These are phyloP conservation scores for Catocala sponsa DNA, from an alignment of 2,888 invertebrate genomes.

Conservation along the genomic window DNA sequence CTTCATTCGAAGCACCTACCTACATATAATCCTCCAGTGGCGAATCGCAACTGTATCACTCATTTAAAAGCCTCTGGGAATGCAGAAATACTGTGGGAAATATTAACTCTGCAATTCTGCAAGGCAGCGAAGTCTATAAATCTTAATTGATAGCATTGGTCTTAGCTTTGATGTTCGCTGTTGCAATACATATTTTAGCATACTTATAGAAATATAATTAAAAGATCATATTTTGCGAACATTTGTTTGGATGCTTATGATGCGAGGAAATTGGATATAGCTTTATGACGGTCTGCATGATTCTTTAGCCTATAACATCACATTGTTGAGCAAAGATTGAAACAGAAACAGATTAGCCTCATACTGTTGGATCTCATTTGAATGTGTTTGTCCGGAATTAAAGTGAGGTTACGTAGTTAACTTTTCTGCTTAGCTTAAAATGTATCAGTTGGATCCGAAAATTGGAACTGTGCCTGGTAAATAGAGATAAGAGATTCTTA, in stretches of 20 bases:
- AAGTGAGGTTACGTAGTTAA: constrained; percentile 1
- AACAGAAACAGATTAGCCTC: background rate
- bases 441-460: background rate
- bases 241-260: no score
- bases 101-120: constrained; percentile 63
- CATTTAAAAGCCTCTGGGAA: constrained; percentile 54
- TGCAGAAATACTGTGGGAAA: constrained; percentile 54
- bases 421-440: constrained; percentile 10
- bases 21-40: constrained; percentile 35
- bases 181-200: background rate
- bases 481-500: background rate
- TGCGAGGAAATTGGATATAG: no score
- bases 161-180: constrained; percentile 10
- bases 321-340: no score
- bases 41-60: constrained; percentile 48
- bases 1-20: constrained; percentile 1
- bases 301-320: no score
- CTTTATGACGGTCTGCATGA: no score
- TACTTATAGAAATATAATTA: no score
- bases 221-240: no score
- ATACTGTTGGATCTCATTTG: constrained; percentile 14
- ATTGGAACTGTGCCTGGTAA: constrained; percentile 9
- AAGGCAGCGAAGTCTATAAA: constrained; percentile 58
- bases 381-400: constrained; percentile 1
- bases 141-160: constrained; percentile 57